A percentile compares a stretch with the other conserved stretches of the same genome.
phyloP scores from a whole-genome alignment of 1,140 invertebrate species.

The Eriosoma lanigerum region DNA sequence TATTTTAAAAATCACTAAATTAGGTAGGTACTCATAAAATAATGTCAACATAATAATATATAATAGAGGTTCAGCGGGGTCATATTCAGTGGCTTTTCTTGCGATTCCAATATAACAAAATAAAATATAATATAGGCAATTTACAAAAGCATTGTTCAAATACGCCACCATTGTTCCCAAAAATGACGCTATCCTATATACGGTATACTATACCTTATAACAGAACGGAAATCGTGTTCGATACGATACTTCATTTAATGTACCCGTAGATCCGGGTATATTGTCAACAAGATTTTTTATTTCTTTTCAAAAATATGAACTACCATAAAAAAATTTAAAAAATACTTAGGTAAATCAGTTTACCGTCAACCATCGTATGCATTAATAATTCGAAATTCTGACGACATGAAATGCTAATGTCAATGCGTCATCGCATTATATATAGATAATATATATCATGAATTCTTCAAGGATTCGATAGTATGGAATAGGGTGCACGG shows the following conservation, averaged over 20 bases:
- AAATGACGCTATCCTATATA: background rate
- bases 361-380: background rate
- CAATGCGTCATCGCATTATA: background rate
- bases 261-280: conserved; percentile 33
- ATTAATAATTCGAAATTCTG: background rate
- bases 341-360: background rate
- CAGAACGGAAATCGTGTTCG: conserved; percentile 22
- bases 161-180: background rate
- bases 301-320: background rate
- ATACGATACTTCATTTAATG: conserved; percentile 10
- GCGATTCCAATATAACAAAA: background rate
- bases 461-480: background rate
- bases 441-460: background rate
- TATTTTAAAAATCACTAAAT: too few species aligned
- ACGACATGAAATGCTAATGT: too few species aligned
- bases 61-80: background rate
- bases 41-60: background rate
- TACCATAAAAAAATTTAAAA: too few species aligned
- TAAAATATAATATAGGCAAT: conserved; percentile 6
- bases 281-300: background rate
- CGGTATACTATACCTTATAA: background rate
- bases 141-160: conserved; percentile 11
- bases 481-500: background rate
- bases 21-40: background rate
- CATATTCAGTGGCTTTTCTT: background rate